Conservation (phyloP, 2,797 vertebrate species). For the Labroides dimidiatus region DNA sequence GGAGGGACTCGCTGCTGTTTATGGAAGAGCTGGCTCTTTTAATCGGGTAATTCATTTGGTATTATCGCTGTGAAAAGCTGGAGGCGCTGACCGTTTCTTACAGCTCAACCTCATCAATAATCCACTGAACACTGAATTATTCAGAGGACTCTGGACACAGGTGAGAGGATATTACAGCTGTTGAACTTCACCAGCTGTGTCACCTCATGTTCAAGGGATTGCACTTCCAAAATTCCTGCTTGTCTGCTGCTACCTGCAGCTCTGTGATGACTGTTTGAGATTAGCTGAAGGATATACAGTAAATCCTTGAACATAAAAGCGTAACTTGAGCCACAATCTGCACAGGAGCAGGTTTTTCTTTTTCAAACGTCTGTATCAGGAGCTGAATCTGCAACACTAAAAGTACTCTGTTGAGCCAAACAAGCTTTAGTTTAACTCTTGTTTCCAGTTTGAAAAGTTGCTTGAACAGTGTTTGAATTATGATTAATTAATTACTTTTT, state of each 20-base stretch:
- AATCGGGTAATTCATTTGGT: conserved; percentile 64
- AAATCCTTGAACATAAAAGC: conserved; percentile 2
- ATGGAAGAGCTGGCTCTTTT: conserved; percentile 44
- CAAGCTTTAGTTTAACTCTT: not conserved
- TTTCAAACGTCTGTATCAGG: too few species aligned
- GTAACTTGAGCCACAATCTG: not conserved
- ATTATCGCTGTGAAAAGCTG: conserved; percentile 63
- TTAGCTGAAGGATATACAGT: not conserved
- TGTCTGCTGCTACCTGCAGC: not conserved
- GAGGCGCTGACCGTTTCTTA: conserved; percentile 57
- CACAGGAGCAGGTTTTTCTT: not conserved
- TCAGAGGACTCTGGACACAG: conserved; percentile 59
- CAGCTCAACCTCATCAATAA: conserved; percentile 74
- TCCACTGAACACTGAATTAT: conserved; percentile 73
- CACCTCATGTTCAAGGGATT: conserved; percentile 20
- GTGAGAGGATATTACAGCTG: conserved; percentile 48
- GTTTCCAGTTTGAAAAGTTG: too few species aligned
- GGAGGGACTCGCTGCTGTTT: conserved; percentile 53
- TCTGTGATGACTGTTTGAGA: conserved; percentile 19
- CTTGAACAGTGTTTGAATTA: too few species aligned
- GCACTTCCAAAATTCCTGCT: conserved; percentile 6
- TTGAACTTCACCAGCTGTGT: conserved; percentile 40
- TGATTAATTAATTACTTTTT: too few species aligned
- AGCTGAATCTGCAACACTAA: not conserved
- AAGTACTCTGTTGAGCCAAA: not conserved